Percentiles rank a stretch among this genome's conserved stretches.
These are phyloP conservation scores for Arenaria interpres DNA, from an alignment of 2,113 vertebrate species.

Conservation along the genomic window DNA sequence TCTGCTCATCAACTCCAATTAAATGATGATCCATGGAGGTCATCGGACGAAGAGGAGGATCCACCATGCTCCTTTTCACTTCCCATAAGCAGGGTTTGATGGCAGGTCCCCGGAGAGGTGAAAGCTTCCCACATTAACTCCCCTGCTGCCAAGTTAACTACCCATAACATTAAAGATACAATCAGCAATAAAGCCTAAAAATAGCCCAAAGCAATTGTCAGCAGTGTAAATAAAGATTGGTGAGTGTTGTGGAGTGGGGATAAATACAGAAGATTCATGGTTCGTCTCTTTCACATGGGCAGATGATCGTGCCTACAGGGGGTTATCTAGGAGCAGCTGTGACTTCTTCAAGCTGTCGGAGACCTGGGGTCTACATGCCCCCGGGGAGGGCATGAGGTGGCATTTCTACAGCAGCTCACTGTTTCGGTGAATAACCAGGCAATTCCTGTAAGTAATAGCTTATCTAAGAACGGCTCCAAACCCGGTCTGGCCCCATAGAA, in stretches of 20 bases:
- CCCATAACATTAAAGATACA: constrained; percentile 40
- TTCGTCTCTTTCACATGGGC: not conserved
- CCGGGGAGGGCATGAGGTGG: not conserved
- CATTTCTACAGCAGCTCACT: not conserved
- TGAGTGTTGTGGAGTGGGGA: not conserved
- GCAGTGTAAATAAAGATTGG: constrained; percentile 23
- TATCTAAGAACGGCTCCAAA: not conserved
- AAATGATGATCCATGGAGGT: not conserved
- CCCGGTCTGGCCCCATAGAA: not conserved
- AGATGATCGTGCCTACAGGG: not conserved
- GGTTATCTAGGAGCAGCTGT: not conserved
- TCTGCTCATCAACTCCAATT: not conserved
- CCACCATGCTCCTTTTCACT: not conserved
- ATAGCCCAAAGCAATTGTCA: constrained; percentile 51
- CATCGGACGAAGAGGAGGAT: not conserved
- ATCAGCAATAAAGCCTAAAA: constrained; percentile 59
- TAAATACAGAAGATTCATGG: constrained; percentile 25
- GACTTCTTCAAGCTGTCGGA: fast-evolving
- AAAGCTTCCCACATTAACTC: not conserved
- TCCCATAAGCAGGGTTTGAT: not conserved
- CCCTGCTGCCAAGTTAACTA: constrained; percentile 60
- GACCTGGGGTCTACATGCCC: not conserved
- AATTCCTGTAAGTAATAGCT: not conserved
- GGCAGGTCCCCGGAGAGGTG: not conserved
- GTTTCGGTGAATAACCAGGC: not conserved